Evolutionary conservation across 2,797 vertebrate genomes (phyloP).

Genomic region (Fistularia commersonii): DNA sequence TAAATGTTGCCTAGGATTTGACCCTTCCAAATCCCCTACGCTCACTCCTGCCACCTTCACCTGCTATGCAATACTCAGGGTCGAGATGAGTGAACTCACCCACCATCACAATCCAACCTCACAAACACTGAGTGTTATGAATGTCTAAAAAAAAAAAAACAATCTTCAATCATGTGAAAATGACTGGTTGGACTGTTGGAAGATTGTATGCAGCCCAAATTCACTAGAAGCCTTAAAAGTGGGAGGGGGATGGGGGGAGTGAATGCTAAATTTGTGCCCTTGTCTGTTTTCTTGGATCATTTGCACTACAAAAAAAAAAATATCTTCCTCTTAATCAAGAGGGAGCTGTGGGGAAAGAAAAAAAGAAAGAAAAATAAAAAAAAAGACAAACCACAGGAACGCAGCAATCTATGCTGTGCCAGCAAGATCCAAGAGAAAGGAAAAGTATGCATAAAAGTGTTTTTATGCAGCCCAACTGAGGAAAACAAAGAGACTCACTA

Average conservation of each 20-base stretch:
- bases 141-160: constrained; percentile 61
- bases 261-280: constrained; percentile 65
- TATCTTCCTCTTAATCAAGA: constrained; percentile 55
- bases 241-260: constrained; percentile 23
- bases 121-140: constrained; percentile 58
- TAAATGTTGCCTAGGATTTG: constrained; percentile 71
- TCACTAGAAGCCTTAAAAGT: constrained; percentile 80
- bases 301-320: constrained; percentile 63
- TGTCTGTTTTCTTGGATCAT: constrained; percentile 72
- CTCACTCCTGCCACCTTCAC: constrained; percentile 70
- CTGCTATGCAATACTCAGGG: constrained; percentile 79
- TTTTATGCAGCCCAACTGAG: constrained; percentile 68
- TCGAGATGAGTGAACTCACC: constrained; percentile 56
- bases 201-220: constrained; percentile 77
- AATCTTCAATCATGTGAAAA: constrained; percentile 63
- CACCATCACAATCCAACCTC: constrained; percentile 57
- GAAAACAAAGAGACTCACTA: constrained; percentile 48
- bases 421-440: constrained; percentile 60
- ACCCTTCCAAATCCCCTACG: constrained; percentile 27
- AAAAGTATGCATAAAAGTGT: constrained; percentile 47
- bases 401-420: constrained; percentile 60
- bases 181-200: constrained; percentile 58
- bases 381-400: constrained; percentile 41
- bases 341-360: constrained; percentile 40
- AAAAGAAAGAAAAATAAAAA: no score